Base-by-base conservation (phyloP, 2,888 invertebrate genomes). In the Vandiemenella viatica region DNA sequence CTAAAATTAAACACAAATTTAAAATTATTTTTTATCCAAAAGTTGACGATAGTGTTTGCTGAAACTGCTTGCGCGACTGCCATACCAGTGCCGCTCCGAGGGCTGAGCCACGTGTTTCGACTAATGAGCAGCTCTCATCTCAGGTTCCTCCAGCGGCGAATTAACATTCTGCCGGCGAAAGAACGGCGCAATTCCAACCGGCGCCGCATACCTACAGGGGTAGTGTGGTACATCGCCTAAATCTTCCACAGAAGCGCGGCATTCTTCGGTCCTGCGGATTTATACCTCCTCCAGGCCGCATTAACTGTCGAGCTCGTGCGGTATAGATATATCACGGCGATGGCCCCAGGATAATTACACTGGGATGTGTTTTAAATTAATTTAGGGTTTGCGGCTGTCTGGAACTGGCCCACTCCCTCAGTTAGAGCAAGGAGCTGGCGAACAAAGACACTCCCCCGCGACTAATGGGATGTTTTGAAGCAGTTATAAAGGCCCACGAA, bases 211-310 rank as follows among this genome's bases (percentile, higher is more conserved):
- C n/a, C n/a, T n/a, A n/a, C n/a, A n/a, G n/a, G n/a, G n/a, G n/a
- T n/a, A n/a, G n/a, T n/a, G n/a, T n/a, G n/a, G n/a, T n/a, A n/a
- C n/a, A n/a, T 10, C 32, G 32, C 32, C n/a, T 32, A 32, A 32
- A 32, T 32, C 32, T 32, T n/a, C 19, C 43, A 23, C 26, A n/a
- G 46, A 41, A 19, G 15, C 10, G 41, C 40, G 37, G 46, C 37
- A 46, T 46, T 46, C 46, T 46, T 46, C 40, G 46, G n/a, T n/a
- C 38, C 38, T n/a, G 38, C 16, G 45, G 16, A 46, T 46, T 46
- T 41, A 46, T 46, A 37, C 46, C 41, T 22, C 16, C 38, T 38
- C 20, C 15, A n/a, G n/a, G n/a, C n/a, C 37, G 41, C 19, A 46
- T 46, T 40, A 46, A 46, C 38, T 46, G 46, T 19, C 15, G 15